phyloP scores from a whole-genome alignment of 2,797 vertebrate species.

The Nasua narica region DNA sequence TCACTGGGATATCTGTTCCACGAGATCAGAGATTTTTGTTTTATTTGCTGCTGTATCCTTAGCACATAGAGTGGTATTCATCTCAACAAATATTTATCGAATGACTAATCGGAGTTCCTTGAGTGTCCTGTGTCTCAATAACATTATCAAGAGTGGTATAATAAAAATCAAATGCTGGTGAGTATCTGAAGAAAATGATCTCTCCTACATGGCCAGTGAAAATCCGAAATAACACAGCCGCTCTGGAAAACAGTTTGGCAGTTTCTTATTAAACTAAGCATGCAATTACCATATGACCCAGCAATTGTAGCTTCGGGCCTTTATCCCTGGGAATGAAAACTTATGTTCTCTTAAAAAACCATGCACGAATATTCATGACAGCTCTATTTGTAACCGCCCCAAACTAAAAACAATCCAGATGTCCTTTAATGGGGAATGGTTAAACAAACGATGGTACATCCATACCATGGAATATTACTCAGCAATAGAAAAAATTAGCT shows the following conservation, averaged over 20 bases:
- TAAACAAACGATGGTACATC: not conserved
- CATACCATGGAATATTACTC: not conserved
- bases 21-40: not conserved
- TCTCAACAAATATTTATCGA: slow-evolving; percentile 1
- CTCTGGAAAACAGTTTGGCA: not conserved
- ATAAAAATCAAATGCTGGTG: not conserved
- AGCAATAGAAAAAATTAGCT: not conserved
- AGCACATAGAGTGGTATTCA: not conserved
- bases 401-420: not conserved
- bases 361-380: not conserved
- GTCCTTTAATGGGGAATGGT: not conserved
- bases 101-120: not conserved
- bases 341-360: not conserved
- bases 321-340: not conserved
- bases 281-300: not conserved
- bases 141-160: not conserved
- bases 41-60: not conserved
- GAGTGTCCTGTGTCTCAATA: not conserved
- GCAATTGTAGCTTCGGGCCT: not conserved
- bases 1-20: not conserved
- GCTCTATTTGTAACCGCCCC: not conserved
- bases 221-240: not conserved
- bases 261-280: slow-evolving; percentile 8
- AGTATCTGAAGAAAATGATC: not conserved
- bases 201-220: not conserved